Base-by-base conservation (phyloP, 2,888 invertebrate genomes). In the Drosophila robusta region DNA sequence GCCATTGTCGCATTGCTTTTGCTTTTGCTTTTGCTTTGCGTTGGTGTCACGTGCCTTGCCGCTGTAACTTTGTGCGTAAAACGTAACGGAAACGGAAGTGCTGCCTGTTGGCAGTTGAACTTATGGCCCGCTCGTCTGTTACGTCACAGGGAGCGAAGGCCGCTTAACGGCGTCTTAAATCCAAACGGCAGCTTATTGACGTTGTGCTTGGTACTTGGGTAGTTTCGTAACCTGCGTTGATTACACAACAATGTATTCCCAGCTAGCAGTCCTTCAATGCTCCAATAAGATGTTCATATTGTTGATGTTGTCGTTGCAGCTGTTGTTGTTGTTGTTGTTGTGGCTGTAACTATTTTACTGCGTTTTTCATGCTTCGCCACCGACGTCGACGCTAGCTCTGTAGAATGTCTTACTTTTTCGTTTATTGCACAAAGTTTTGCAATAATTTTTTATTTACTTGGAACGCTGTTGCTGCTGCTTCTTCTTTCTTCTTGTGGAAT, bases 401-500 rank as follows among this genome's bases (percentile, higher is more conserved):
- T 32, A 72, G 80, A 77, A 81, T 77, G 82, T 80, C 83, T 80
- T 83, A 83, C 83, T 79, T 83, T 81, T 83, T 83, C 83, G 83
- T 84, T 81, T 84, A 84, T 84, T 84, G 84, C 84, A 65, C 68
- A 85, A 85, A 86, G 71, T 85, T 85, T 80, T 82, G 84, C 85
- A 85, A 85, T 86, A 86, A 85, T 78, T 85, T 85, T 80, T 86
- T 84, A 86, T 85, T 84, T 84, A 84, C 87, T 84, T 75, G 69
- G 60, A 49, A 42, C 61, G 54, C 70, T 69, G 65, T 45, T 63
- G 64, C 52, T 50, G 41, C 41, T 52, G 8, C 62, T 45, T 67
- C 44, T 14, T n/a, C 58, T 39, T 32, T 39, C 52, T 45, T 55
- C 16, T 61, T 45, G 51, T 38, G 70, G 61, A 74, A 65, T 75